Evolutionary conservation across 2,888 invertebrate species (phyloP).

Genomic region (Melieria crassipennis): DNA sequence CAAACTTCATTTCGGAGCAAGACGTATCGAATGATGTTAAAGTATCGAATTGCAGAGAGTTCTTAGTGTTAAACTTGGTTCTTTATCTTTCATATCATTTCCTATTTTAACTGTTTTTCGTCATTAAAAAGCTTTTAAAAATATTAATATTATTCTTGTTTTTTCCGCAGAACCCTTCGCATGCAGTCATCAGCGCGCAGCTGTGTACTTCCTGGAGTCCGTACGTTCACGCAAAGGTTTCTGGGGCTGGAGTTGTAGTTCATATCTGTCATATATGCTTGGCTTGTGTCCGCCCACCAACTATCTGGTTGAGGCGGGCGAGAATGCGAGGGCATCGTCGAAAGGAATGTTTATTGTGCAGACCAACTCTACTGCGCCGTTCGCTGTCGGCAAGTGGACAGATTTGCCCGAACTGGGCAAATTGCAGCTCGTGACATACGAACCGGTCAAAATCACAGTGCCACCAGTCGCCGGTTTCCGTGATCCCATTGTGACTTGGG

Average conservation of each 20-base stretch:
- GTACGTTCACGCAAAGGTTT: conserved; percentile 72
- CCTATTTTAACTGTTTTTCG: neutral
- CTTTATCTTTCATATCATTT: too few relatives aligned
- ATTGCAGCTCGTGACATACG: conserved; percentile 25
- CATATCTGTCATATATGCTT: conserved; percentile 69
- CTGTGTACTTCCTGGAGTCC: conserved; percentile 74
- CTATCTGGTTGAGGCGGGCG: conserved; percentile 67
- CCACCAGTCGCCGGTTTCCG: conserved; percentile 40
- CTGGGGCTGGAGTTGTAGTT: conserved; percentile 74
- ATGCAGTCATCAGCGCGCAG: conserved; percentile 74
- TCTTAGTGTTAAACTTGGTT: too few relatives aligned
- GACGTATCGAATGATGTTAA: too few relatives aligned
- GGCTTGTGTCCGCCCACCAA: conserved; percentile 71
- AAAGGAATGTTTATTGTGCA: conserved; percentile 70
- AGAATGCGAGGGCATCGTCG: conserved; percentile 61
- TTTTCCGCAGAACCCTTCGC: conserved; percentile 68
- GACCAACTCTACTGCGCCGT: conserved; percentile 70
- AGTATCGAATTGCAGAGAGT: too few relatives aligned
- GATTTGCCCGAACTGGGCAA: conserved; percentile 59
- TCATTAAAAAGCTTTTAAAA: neutral
- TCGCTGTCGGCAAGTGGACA: conserved; percentile 71
- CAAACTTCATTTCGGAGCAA: too few relatives aligned
- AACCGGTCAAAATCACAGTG: conserved; percentile 32
- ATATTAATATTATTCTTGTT: neutral
- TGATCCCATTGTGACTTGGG: conserved; percentile 56